These are phyloP conservation scores for Polydrusus tereticollis DNA, from an alignment of 2,888 invertebrate species.

Conservation along the genomic window DNA sequence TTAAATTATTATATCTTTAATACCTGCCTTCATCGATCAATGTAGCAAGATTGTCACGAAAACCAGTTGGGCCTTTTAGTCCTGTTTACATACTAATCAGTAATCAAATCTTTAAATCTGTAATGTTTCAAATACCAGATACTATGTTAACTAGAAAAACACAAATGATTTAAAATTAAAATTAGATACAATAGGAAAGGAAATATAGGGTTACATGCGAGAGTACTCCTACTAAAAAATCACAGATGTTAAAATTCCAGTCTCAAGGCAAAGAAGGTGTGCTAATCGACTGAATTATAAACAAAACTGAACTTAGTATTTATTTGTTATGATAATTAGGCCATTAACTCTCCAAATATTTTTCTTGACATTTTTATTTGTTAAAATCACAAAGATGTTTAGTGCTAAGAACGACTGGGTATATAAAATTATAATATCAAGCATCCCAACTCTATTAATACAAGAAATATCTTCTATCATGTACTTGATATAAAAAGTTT, in stretches of 20 bases:
- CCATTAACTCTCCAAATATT: too few species aligned
- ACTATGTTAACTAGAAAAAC: constrained; percentile 6
- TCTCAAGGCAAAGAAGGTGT: too few species aligned
- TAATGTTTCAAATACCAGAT: background rate
- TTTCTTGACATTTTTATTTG: too few species aligned
- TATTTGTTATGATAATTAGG: too few species aligned
- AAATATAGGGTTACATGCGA: background rate
- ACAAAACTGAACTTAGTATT: too few species aligned
- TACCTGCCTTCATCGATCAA: constrained; percentile 1
- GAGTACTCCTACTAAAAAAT: background rate
- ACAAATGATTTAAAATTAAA: constrained; percentile 12
- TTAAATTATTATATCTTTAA: background rate
- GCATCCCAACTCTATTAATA: too few species aligned
- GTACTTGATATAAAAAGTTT: too few species aligned
- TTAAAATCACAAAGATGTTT: too few species aligned
- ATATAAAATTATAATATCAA: too few species aligned
- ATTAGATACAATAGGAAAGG: constrained; percentile 7
- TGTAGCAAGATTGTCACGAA: background rate
- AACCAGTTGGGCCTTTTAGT: constrained; percentile 10
- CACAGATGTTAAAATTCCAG: background rate
- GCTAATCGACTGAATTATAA: too few species aligned
- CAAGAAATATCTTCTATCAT: too few species aligned
- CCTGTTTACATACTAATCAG: constrained; percentile 10
- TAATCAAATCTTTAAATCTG: constrained; percentile 1
- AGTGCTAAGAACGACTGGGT: too few species aligned